Base-by-base conservation (phyloP, 2,888 invertebrate genomes). In the Clivina fossor region DNA sequence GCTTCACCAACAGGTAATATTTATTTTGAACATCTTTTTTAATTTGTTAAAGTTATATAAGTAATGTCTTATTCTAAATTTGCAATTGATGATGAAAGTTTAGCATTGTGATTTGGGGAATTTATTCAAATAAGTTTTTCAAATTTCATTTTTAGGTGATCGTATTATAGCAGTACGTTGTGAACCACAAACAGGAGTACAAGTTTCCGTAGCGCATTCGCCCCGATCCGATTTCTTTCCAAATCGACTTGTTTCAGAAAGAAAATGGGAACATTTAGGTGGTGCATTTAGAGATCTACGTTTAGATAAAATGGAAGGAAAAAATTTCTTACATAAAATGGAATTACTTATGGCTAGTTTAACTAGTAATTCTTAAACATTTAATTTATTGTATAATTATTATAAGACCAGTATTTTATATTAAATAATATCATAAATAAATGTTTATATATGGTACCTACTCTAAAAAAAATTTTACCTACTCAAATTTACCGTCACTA, bases 261-360 rank as follows among this genome's bases (percentile, higher is more conserved):
- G 90, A 63, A 91, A 93, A 71, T 96, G 95, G 95, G 91, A 93
- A 69, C 90, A 94, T 73, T 79, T 95, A 1, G 92, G 93, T n/a
- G 93, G 93, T 18, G 87, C 90, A 43, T 95, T 93, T 73, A 87
- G 90, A 69, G 92, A 93, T 77, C 89, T 91, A 13, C 83, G 90
- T 64, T 82, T 95, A 72, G 93, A 95, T 61, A 93, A 92, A 74
- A 90, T 97, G 84, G 95, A 96, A 71, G 96, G 97, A 46, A 90
- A 91, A 69, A 96, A 95, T 76, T 95, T 97, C 71, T 78, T 95
- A 4, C 94, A 93, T 69, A 96, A 96, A 79, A 92, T 96, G 87
- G 96, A 97, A 76, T 80, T 94, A 64, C 80, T 96, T 3, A 94
- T 96, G 94, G 95, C 95, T 53, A 88, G 88, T 65, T 76, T 89